Percentiles rank a stretch among this genome's conserved stretches.
Evolutionary conservation across 2,888 invertebrate species (phyloP).

Genomic region (Yponomeuta evonymella): DNA sequence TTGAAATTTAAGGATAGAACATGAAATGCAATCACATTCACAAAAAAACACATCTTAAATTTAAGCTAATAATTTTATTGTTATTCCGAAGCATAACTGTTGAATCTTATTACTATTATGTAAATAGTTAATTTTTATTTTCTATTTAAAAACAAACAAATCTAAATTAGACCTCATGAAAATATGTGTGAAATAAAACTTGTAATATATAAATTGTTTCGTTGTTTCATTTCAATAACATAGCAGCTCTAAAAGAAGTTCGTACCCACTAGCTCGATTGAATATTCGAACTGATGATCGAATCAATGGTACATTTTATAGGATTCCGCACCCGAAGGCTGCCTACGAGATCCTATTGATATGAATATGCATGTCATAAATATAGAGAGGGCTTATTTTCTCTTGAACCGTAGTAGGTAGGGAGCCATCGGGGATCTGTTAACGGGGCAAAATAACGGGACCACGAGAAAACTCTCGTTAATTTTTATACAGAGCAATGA

Average conservation of each 20-base stretch:
- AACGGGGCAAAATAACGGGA: too few relatives aligned
- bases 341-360: too few relatives aligned
- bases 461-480: too few relatives aligned
- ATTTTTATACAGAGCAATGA: too few relatives aligned
- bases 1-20: not conserved
- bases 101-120: slow-evolving; percentile 57
- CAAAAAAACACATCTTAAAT: slow-evolving; percentile 8
- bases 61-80: slow-evolving; percentile 39
- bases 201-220: slow-evolving; percentile 60
- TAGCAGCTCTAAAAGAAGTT: not conserved
- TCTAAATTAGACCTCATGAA: slow-evolving; percentile 61
- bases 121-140: slow-evolving; percentile 63
- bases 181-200: slow-evolving; percentile 72
- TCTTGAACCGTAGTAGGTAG: too few relatives aligned
- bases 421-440: too few relatives aligned
- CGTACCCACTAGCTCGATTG: too few relatives aligned
- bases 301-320: too few relatives aligned
- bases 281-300: too few relatives aligned
- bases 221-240: not conserved
- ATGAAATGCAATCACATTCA: slow-evolving; percentile 4
- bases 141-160: slow-evolving; percentile 45
- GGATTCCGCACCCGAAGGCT: too few relatives aligned
- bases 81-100: slow-evolving; percentile 60
- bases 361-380: too few relatives aligned
- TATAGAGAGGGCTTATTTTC: too few relatives aligned